These are phyloP conservation scores for Eurystomus gularis DNA, from an alignment of 2,113 vertebrate species.

Conservation along the genomic window DNA sequence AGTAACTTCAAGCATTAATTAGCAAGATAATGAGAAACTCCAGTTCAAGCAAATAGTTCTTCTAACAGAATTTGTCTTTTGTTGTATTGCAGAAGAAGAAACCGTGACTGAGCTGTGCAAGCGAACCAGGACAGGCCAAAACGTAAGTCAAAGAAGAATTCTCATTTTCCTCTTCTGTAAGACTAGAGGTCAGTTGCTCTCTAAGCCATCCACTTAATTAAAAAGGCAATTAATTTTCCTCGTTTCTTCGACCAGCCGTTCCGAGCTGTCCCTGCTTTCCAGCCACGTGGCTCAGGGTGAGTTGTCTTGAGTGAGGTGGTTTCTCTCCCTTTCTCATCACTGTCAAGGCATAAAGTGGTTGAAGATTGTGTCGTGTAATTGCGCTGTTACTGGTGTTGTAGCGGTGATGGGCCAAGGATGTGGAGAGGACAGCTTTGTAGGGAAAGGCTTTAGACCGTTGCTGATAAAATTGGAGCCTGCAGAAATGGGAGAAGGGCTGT, in stretches of 20 bases:
- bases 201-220: background rate
- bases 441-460: background rate
- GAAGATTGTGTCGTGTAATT: background rate
- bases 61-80: background rate
- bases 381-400: background rate
- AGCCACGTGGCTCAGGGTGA: background rate
- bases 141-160: slow-evolving; percentile 22
- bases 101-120: background rate
- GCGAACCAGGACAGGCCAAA: background rate
- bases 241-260: background rate
- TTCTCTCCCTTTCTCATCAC: background rate
- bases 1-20: background rate
- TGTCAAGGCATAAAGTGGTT: background rate
- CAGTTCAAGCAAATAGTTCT: background rate
- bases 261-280: background rate
- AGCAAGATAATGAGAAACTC: background rate
- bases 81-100: slow-evolving; percentile 44
- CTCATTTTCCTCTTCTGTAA: background rate
- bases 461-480: background rate
- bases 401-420: background rate
- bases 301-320: background rate
- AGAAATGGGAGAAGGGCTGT: background rate
- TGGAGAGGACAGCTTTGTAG: background rate
- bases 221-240: background rate
- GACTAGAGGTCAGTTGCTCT: background rate